These are phyloP conservation scores for Acipenser oxyrinchus DNA, from an alignment of 2,797 vertebrate genomes.

Conservation along the genomic window DNA sequence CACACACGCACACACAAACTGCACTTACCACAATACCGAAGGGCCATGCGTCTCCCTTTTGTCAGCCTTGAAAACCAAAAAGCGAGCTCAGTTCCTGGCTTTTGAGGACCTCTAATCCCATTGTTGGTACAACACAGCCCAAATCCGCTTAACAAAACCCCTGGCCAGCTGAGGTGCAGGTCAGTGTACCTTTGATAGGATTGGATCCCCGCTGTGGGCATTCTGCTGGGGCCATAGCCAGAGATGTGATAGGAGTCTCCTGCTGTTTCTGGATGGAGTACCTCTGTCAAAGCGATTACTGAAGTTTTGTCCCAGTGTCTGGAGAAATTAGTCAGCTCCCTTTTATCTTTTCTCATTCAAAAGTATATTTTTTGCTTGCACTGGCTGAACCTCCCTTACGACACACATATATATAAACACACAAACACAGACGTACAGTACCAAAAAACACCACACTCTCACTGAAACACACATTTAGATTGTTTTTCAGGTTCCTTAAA, in stretches of 20 bases:
- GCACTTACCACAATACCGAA: neutral
- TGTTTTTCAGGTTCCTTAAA: no score
- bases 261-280: slow-evolving; percentile 48
- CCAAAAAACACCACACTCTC: no score
- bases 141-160: slow-evolving; percentile 9
- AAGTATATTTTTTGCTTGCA: neutral
- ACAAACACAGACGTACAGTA: no score
- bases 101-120: slow-evolving; percentile 26
- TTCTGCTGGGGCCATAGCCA: slow-evolving; percentile 13
- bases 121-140: slow-evolving; percentile 37
- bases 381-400: no score
- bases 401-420: no score
- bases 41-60: neutral
- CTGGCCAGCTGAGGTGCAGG: neutral
- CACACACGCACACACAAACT: no score
- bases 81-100: slow-evolving; percentile 23
- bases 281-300: slow-evolving; percentile 39
- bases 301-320: slow-evolving; percentile 33
- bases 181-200: neutral
- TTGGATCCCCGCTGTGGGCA: slow-evolving; percentile 4
- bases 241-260: slow-evolving; percentile 28
- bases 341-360: slow-evolving; percentile 55
- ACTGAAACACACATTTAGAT: no score
- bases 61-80: slow-evolving; percentile 5
- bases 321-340: slow-evolving; percentile 34